These are phyloP conservation scores for Melanaphis sacchari DNA, from an alignment of 1,140 invertebrate genomes.

Conservation along the genomic window DNA sequence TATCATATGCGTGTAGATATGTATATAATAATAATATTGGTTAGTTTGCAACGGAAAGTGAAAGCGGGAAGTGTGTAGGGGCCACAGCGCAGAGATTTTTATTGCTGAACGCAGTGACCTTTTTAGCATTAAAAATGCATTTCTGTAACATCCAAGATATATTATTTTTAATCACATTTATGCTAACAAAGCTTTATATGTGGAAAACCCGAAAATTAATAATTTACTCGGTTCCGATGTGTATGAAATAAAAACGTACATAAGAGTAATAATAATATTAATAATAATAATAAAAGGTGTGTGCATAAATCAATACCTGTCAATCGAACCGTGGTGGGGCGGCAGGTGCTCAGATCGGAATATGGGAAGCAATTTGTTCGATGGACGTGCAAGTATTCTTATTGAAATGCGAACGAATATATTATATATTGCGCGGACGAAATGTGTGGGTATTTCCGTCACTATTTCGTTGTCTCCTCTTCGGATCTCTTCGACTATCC, in stretches of 20 bases:
- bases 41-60: neutral
- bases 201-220: neutral
- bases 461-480: neutral
- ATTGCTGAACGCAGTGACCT: neutral
- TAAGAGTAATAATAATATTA: neutral
- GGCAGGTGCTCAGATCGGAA: neutral
- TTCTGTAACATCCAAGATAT: neutral
- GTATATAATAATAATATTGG: neutral
- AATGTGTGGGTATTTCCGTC: neutral
- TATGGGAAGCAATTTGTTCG: neutral
- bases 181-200: neutral
- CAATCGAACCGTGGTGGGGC: neutral
- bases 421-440: neutral
- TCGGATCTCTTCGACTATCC: too few species aligned
- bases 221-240: neutral
- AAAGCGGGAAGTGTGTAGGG: neutral
- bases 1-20: neutral
- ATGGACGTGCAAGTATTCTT: conserved; percentile 12
- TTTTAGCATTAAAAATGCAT: conserved; percentile 18
- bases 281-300: neutral
- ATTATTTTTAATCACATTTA: conserved; percentile 18
- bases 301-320: conserved; percentile 2
- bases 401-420: neutral
- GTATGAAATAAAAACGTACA: neutral
- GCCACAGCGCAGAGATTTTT: neutral